Evolutionary conservation across 2,888 invertebrate genomes (phyloP), one percentile per base, ranked within the genome.

Genomic region (Parascotia fuliginaria): DNA sequence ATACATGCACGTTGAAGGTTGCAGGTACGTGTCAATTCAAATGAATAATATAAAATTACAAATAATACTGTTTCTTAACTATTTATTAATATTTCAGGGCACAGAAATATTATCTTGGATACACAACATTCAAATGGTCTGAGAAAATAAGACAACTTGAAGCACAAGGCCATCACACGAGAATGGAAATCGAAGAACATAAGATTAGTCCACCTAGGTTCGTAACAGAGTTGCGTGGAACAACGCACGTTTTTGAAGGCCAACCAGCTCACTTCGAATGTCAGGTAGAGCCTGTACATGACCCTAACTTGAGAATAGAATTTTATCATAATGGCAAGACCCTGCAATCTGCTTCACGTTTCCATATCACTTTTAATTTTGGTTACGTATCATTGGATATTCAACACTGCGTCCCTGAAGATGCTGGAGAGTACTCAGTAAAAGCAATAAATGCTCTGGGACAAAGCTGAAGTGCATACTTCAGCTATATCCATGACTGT

Each of bases 371-470:
- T 68, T 98, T 98, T 85, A 99, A 99, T 92, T 99, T 99, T 93
- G 99, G 99, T 73, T 99, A 98, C 73, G 97, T 99, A 67, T 97
- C 98, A 42, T 93, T 99, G 73, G 98, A 99, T 89, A 98, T 99
- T 77, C 95, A 96, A 64, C 98, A 98, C 81, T 96, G 97, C 58
- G 97, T 98, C 47, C 95, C 98, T 9, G 98, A 98, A 92, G 99
- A 99, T 86, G 97, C 97, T 55, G 99, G 99, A 48, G 96, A 97
- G 86, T 99, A 99, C 87, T 96, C 97, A 0, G 97, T 98, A 7
- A 96, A 96, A 73, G 98, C 98, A 7, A 96, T 97, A 22, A 99
- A 99, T 79, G 96, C 96, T 56, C 93, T 97, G 43, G 99, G 99
- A 43, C 96, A 98, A 81, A 97, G 97, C 69, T n/a, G n/a, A n/a